Conservation (phyloP, 1,140 invertebrate species). For the Macrostomum lignano region DNA sequence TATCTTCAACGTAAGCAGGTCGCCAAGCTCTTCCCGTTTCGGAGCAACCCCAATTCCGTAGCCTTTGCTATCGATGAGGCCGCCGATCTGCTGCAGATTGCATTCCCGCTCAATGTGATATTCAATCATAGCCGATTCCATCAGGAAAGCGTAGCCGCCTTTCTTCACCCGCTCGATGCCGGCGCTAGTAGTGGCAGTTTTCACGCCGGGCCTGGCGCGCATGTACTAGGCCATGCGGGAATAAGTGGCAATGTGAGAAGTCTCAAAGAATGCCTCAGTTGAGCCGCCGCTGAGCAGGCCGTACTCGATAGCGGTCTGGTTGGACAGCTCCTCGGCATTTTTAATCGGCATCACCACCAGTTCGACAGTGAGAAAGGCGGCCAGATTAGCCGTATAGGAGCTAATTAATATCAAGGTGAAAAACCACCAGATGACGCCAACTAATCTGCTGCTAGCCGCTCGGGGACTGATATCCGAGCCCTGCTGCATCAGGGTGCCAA, state of each 20-base stretch:
- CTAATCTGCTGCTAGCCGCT: constrained; percentile 57
- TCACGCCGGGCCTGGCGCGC: constrained; percentile 33
- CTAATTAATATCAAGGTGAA: constrained; percentile 83
- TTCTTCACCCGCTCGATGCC: constrained; percentile 55
- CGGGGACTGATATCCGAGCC: constrained; percentile 35
- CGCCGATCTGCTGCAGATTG: too few relatives aligned
- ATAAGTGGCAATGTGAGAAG: too few relatives aligned
- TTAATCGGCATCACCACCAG: constrained; percentile 7
- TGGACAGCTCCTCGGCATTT: constrained; percentile 7
- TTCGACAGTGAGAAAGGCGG: constrained; percentile 9
- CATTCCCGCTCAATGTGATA: constrained; percentile 49
- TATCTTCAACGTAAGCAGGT: constrained; percentile 42
- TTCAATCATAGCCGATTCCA: too few relatives aligned
- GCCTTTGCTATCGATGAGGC: constrained; percentile 53
- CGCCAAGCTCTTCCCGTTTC: too few relatives aligned
- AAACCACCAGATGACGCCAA: constrained; percentile 72
- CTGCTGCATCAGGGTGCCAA: constrained; percentile 27
- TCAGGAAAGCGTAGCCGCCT: constrained; percentile 75
- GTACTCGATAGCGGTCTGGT: constrained; percentile 6
- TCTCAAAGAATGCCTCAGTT: constrained; percentile 7
- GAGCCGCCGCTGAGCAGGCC: constrained; percentile 7
- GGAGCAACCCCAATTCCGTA: constrained; percentile 34
- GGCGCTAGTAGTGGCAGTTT: constrained; percentile 45
- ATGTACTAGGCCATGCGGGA: constrained; percentile 48
- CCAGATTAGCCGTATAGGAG: constrained; percentile 64